phyloP scores from a whole-genome alignment of 2,113 vertebrate genomes.

The Callipepla squamata region DNA sequence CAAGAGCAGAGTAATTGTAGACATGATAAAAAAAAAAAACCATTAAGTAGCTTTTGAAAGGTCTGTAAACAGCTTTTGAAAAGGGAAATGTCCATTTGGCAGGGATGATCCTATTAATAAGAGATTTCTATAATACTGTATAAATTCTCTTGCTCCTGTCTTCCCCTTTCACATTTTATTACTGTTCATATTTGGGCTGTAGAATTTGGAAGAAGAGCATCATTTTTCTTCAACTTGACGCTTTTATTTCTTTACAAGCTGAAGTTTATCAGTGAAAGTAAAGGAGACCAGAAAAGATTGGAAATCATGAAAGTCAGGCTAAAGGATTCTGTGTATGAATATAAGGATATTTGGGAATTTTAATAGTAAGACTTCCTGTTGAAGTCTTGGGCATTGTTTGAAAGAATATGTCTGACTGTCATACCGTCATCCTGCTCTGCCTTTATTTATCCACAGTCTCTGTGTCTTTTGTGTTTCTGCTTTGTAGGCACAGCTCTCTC shows the following conservation, averaged over 20 bases:
- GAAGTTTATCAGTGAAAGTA: not conserved
- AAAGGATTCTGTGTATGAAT: not conserved
- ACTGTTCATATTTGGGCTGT: not conserved
- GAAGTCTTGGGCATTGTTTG: not conserved
- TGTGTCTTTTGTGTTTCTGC: not conserved
- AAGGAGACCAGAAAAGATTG: not conserved
- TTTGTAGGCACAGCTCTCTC: not conserved
- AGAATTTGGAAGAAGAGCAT: not conserved
- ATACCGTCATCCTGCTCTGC: not conserved
- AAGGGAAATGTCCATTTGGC: not conserved
- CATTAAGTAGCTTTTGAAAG: constrained; percentile 56
- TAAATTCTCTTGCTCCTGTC: constrained; percentile 23
- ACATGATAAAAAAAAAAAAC: constrained; percentile 28
- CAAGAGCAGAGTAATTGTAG: constrained; percentile 54
- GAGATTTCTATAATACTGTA: not conserved
- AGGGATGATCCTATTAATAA: constrained; percentile 2
- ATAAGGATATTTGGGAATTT: not conserved
- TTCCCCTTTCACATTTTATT: not conserved
- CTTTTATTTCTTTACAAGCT: constrained; percentile 4
- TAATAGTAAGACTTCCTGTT: not conserved
- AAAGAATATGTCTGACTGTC: not conserved
- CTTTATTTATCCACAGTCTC: not conserved
- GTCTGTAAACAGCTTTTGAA: constrained; percentile 38
- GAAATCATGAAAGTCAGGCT: not conserved
- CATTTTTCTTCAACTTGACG: not conserved